These are phyloP conservation scores for Parauchenoglanis ngamensis DNA, from an alignment of 2,797 vertebrate genomes.

Conservation along the genomic window DNA sequence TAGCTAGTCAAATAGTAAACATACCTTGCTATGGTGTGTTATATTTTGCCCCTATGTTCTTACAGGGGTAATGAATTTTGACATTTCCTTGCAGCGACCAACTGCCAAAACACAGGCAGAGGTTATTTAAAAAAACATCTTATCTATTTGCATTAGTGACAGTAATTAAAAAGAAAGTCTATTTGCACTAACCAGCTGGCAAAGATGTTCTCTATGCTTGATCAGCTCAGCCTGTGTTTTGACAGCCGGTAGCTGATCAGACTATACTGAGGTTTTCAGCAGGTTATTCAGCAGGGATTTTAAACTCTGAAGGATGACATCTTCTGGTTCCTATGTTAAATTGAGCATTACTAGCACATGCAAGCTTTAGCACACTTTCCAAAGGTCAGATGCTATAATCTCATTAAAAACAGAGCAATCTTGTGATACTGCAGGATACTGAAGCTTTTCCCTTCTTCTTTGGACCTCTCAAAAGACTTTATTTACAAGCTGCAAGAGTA, in stretches of 20 bases:
- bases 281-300: neutral
- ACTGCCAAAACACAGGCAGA: neutral
- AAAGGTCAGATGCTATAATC: neutral
- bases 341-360: slow-evolving; percentile 2
- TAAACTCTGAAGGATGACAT: neutral
- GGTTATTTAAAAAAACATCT: neutral
- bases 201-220: neutral
- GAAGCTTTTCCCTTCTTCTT: slow-evolving; percentile 54
- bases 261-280: neutral
- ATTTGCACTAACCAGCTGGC: neutral
- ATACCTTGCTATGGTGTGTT: neutral
- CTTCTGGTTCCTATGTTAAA: neutral
- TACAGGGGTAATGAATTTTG: neutral
- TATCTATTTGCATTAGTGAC: neutral
- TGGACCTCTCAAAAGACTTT: slow-evolving; percentile 20
- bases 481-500: slow-evolving; percentile 25
- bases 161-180: neutral
- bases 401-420: slow-evolving; percentile 24
- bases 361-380: neutral
- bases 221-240: neutral
- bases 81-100: neutral
- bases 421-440: slow-evolving; percentile 52
- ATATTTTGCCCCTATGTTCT: too few species aligned
- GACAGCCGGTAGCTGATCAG: neutral
- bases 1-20: neutral